A percentile compares a stretch with the other conserved stretches of the same genome.
These are phyloP conservation scores for Montipora cactus DNA, from an alignment of 64 coral and sea anemone genomes.

Conservation along the genomic window DNA sequence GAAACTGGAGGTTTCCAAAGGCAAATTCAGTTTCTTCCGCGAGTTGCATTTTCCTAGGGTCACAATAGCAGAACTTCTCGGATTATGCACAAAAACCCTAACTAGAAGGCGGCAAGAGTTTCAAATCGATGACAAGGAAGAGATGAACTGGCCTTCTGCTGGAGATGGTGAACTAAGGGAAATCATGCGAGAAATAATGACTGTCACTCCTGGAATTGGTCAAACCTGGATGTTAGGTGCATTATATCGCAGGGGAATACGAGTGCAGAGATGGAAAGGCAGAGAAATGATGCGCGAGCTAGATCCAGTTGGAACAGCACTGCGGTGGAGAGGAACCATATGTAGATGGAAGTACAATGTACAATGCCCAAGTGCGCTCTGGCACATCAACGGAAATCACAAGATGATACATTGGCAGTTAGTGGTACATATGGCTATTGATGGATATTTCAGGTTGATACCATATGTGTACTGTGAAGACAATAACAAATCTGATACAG, in stretches of 20 bases:
- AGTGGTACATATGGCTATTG: conserved; percentile 49
- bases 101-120: conserved; percentile 49
- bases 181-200: conserved; percentile 67
- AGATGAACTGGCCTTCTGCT: conserved; percentile 21
- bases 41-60: conserved; percentile 64
- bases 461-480: conserved; percentile 28
- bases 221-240: conserved; percentile 30
- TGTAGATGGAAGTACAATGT: conserved; percentile 39
- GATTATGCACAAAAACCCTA: conserved; percentile 52
- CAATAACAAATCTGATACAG: conserved; percentile 62
- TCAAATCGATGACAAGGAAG: conserved; percentile 50
- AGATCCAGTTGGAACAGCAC: conserved; percentile 66
- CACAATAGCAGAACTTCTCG: conserved; percentile 4
- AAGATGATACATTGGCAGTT: conserved; percentile 52
- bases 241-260: conserved; percentile 45
- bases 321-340: conserved; percentile 39
- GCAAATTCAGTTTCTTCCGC: conserved; percentile 51
- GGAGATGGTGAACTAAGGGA: conserved; percentile 24
- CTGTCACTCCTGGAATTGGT: conserved; percentile 29
- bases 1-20: conserved; percentile 38
- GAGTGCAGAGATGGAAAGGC: conserved; percentile 61
- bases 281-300: conserved; percentile 16
- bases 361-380: conserved; percentile 31
- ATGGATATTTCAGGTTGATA: conserved; percentile 66
- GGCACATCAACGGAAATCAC: conserved; percentile 51